Conservation (phyloP, 2,797 vertebrate genomes). For the Micropoecilia bifurca region DNA sequence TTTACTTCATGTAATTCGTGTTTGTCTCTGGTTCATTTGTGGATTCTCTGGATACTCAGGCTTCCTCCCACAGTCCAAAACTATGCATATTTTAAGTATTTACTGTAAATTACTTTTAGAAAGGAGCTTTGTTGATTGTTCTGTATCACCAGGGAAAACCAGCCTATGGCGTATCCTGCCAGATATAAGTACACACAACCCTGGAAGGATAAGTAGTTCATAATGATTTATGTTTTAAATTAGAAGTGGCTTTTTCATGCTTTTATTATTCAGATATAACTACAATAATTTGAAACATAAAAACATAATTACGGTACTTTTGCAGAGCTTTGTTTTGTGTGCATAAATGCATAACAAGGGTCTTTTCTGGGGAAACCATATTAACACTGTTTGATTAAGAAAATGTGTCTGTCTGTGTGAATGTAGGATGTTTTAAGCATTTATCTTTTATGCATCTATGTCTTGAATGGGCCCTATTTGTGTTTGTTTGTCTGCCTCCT, state of each 20-base stretch:
- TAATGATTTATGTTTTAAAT: not conserved
- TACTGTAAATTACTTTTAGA: not conserved
- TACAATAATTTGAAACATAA: not conserved
- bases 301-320: not conserved
- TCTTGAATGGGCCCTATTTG: slow-evolving; percentile 27
- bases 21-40: not conserved
- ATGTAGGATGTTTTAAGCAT: slow-evolving; percentile 29
- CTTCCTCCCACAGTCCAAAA: not conserved
- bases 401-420: slow-evolving; percentile 5
- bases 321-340: not conserved
- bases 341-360: not conserved
- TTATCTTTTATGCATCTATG: slow-evolving; percentile 6
- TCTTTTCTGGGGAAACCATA: not conserved
- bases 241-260: not conserved
- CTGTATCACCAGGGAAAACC: not conserved
- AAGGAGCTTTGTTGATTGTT: not conserved
- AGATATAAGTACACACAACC: not conserved
- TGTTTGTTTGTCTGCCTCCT: slow-evolving; percentile 34
- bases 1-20: not conserved
- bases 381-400: not conserved
- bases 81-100: not conserved
- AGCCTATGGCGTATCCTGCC: not conserved
- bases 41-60: not conserved
- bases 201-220: not conserved
- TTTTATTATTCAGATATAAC: not conserved